Base-by-base conservation (phyloP, 2,888 invertebrate species). In the Dyspetes luteomarginatus region DNA sequence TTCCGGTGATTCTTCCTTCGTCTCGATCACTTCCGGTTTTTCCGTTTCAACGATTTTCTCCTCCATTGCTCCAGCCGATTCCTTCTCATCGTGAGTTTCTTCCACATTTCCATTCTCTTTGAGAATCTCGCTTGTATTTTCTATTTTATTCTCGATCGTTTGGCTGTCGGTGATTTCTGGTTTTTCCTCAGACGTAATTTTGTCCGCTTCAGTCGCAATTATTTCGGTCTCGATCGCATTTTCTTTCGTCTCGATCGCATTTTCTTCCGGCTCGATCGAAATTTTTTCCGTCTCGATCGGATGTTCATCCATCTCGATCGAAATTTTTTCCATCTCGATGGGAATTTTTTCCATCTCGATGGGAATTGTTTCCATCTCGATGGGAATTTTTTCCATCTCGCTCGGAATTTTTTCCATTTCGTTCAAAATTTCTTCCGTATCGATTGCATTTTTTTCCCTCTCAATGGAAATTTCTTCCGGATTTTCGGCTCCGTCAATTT, bases 21-120 rank as follows among this genome's bases (percentile, higher is more conserved):
- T 15, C 7, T 36, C 62, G 60, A 45, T 36, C 3, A 50, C 52
- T 41, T 7, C 86, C 82, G 78, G 71, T 56, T 78, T 71, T 43
- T 82, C 78, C 22, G 65, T 48, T 69, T 58, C 69, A 56, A 72
- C 15, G 9, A 67, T 73, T 60, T 82, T 78, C 4, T 82, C 74
- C 4, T 71, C 50, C 28, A n/a, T 15, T 30, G 72, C 52, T 1
- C 15, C 22, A 7, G 30, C 36, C 1, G 62, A 5, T 73, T 58
- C 65, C 7, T 17, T 64, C 62, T 64, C 64, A 76, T 84, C 83
- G 65, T 71, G 15, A 41, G 30, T 80, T 24, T 84, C 80, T 48
- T 85, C 82, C 26, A 79, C 69, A 15, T 76, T 67, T 62, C 84
- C 85, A 1, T 81, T 84, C 19, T 64, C 82, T 43, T 72, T 55